Conservation (phyloP, 2,888 invertebrate species). For the Trichogramma evanescens region DNA sequence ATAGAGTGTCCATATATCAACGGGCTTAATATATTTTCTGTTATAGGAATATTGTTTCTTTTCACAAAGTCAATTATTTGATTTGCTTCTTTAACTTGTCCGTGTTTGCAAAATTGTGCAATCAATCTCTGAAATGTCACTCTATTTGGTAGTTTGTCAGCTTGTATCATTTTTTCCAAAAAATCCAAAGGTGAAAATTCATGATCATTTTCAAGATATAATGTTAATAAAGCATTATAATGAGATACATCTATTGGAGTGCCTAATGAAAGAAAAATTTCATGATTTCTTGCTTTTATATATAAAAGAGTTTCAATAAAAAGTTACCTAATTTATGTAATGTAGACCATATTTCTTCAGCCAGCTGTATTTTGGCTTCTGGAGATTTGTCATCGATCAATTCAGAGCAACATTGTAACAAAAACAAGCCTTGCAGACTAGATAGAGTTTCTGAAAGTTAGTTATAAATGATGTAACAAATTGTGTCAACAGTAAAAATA, state of each 20-base stretch:
- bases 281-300: neutral
- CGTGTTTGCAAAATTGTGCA: conserved; percentile 72
- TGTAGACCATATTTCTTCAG: neutral
- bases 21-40: conserved; percentile 76
- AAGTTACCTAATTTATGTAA: neutral
- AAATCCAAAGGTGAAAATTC: conserved; percentile 73
- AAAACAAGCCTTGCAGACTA: conserved; percentile 7
- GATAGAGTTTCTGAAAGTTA: neutral
- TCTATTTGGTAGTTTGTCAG: conserved; percentile 71
- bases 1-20: conserved; percentile 76
- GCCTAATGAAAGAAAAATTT: conserved; percentile 38
- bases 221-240: conserved; percentile 77
- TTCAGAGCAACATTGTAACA: conserved; percentile 7
- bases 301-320: neutral
- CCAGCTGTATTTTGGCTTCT: neutral
- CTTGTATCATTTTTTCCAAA: conserved; percentile 64
- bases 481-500: neutral
- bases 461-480: neutral
- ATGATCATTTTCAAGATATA: conserved; percentile 80
- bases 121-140: conserved; percentile 82
- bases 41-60: conserved; percentile 68
- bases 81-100: conserved; percentile 75
- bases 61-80: conserved; percentile 79
- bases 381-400: neutral
- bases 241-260: conserved; percentile 79